Percentiles rank a stretch among this genome's conserved stretches.
Evolutionary conservation across 2,888 invertebrate genomes (phyloP).

Genomic region (Aphodius granarius): DNA sequence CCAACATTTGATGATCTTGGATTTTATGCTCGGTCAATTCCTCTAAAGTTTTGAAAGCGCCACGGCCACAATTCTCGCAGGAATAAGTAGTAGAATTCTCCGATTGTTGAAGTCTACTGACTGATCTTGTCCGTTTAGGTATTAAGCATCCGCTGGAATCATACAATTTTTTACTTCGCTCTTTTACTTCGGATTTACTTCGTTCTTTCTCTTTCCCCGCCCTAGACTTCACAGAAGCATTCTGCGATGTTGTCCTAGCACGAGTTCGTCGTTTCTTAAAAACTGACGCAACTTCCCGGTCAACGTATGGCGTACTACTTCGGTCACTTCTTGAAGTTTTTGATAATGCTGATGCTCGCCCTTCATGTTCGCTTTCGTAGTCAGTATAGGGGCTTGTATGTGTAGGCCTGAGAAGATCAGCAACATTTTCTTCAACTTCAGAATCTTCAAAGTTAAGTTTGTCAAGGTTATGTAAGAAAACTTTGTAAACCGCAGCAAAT

Average conservation of each 20-base stretch:
- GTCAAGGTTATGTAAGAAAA: slow-evolving; percentile 19
- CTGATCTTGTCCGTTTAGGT: slow-evolving; percentile 24
- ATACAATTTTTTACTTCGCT: slow-evolving; percentile 5
- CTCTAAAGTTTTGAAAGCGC: slow-evolving; percentile 22
- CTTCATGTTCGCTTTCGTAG: not conserved
- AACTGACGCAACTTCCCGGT: slow-evolving; percentile 28
- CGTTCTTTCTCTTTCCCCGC: not conserved
- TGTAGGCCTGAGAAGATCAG: slow-evolving; percentile 6
- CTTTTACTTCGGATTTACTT: slow-evolving; percentile 1
- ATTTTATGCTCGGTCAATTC: slow-evolving; percentile 31
- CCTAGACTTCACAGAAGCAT: not conserved
- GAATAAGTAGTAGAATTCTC: slow-evolving; percentile 3
- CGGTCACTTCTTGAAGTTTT: not conserved
- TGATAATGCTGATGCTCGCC: slow-evolving; percentile 5
- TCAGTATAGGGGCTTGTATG: not conserved
- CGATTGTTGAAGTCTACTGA: not conserved
- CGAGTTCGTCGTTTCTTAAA: slow-evolving; percentile 17
- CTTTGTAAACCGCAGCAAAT: slow-evolving; percentile 18
- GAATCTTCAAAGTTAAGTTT: slow-evolving; percentile 17
- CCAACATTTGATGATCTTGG: slow-evolving; percentile 29
- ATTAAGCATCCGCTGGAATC: slow-evolving; percentile 9
- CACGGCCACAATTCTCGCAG: slow-evolving; percentile 6
- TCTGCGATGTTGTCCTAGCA: not conserved
- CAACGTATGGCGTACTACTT: slow-evolving; percentile 21
- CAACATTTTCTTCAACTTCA: slow-evolving; percentile 4